Evolutionary conservation across 2,797 vertebrate genomes (phyloP).

Genomic region (Protosalanx chinensis): DNA sequence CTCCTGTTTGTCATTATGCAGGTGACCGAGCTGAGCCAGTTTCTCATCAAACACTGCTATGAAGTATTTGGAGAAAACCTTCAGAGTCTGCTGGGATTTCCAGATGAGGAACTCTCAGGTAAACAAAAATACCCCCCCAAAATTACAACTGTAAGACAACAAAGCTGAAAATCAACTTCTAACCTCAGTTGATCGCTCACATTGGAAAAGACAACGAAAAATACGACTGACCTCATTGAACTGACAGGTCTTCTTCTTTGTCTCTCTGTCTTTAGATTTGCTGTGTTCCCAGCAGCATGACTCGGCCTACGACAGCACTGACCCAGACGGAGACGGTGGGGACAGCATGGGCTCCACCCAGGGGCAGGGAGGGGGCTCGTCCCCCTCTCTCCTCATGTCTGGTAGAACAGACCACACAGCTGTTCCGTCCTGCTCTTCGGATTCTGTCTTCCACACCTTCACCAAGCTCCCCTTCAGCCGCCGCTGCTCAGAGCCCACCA

Average conservation of each 20-base stretch:
- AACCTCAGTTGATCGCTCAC: no score
- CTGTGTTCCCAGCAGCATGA: conserved; percentile 82
- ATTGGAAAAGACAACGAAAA: not conserved
- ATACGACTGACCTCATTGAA: not conserved
- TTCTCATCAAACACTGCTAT: conserved; percentile 83
- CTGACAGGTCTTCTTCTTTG: not conserved
- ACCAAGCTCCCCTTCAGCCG: conserved; percentile 63
- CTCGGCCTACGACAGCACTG: conserved; percentile 91
- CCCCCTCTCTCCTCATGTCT: conserved; percentile 43
- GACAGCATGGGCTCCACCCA: conserved; percentile 35
- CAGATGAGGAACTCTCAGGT: conserved; percentile 80
- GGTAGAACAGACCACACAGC: conserved; percentile 30
- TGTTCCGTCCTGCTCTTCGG: conserved; percentile 50
- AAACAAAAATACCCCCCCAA: conserved; percentile 27
- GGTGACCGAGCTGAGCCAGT: conserved; percentile 85
- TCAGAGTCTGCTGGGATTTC: conserved; percentile 62
- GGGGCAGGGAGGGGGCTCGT: conserved; percentile 27
- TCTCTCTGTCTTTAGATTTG: conserved; percentile 69
- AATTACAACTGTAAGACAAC: no score
- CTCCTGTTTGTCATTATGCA: conserved; percentile 44
- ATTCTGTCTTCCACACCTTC: conserved; percentile 54
- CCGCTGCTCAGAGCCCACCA: conserved; percentile 86
- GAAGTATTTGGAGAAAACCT: conserved; percentile 83
- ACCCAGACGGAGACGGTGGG: conserved; percentile 78
- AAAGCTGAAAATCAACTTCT: no score